Conservation (phyloP, 2,113 vertebrate species). For the Myanophis thanlyinensis region DNA sequence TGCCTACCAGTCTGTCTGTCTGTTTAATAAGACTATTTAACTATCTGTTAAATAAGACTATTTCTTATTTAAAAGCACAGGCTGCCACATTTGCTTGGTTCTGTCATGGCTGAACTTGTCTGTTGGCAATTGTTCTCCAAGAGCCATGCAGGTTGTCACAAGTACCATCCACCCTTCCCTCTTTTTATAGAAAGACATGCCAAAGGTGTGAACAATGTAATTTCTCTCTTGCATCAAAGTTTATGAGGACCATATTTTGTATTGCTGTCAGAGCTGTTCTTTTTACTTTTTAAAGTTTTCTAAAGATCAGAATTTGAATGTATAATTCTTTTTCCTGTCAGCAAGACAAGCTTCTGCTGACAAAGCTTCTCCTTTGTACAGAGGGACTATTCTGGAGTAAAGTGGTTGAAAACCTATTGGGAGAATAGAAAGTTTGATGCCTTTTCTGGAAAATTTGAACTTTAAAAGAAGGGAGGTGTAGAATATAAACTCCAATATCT, state of each 20-base stretch:
- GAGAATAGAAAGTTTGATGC: not conserved
- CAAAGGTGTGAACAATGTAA: conserved; percentile 10
- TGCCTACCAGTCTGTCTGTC: not conserved
- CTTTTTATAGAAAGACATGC: conserved; percentile 21
- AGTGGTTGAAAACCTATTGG: not conserved
- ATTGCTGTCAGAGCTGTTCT: conserved; percentile 27
- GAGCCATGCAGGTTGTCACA: not conserved
- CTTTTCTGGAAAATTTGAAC: not conserved
- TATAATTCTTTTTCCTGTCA: conserved; percentile 4
- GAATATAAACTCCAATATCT: not conserved
- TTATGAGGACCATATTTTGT: conserved; percentile 23
- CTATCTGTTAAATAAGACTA: too few species aligned
- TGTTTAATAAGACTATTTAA: too few species aligned
- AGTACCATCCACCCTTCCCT: not conserved
- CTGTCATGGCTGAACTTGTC: not conserved
- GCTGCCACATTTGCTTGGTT: conserved; percentile 9
- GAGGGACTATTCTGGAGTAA: not conserved
- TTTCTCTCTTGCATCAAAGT: not conserved
- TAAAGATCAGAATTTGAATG: conserved; percentile 13
- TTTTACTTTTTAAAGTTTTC: conserved; percentile 28
- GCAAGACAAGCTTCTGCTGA: conserved; percentile 1
- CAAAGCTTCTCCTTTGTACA: not conserved
- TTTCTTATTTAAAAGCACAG: conserved; percentile 1
- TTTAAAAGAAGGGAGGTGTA: not conserved
- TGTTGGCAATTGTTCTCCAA: not conserved